Conservation (phyloP, 2,797 vertebrate genomes). For the Takifugu ocellatus region DNA sequence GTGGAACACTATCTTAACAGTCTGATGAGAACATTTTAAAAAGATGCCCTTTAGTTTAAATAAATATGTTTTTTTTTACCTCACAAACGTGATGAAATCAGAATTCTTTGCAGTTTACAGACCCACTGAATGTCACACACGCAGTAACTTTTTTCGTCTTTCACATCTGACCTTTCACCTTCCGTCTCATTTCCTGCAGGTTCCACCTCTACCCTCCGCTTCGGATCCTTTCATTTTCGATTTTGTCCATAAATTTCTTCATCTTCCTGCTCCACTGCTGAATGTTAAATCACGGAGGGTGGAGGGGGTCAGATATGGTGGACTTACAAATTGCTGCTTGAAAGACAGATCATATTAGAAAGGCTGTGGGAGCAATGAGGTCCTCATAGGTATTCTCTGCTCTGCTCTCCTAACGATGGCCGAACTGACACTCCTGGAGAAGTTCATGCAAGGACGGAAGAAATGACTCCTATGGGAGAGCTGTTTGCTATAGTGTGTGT, state of each 20-base stretch:
- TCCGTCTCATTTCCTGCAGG: slow-evolving; percentile 15
- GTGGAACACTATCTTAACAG: no score
- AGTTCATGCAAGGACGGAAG: slow-evolving; percentile 16
- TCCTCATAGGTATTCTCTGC: slow-evolving; percentile 6
- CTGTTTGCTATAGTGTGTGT: no score
- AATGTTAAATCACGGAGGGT: slow-evolving; percentile 29
- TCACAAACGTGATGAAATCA: slow-evolving; percentile 1
- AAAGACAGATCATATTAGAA: slow-evolving; percentile 12
- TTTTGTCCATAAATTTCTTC: slow-evolving; percentile 21
- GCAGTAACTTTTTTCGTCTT: not conserved
- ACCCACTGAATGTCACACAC: no score
- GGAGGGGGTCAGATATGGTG: slow-evolving; percentile 27
- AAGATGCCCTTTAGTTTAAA: no score
- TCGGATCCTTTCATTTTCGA: slow-evolving; percentile 24
- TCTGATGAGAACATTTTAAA: no score
- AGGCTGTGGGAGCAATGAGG: not conserved
- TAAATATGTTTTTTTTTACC: not conserved
- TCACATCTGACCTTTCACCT: slow-evolving; percentile 12
- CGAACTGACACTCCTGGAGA: not conserved
- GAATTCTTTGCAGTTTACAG: no score
- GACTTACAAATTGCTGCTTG: slow-evolving; percentile 24
- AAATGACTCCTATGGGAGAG: slow-evolving; percentile 26
- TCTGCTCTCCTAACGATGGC: not conserved
- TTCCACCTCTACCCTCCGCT: slow-evolving; percentile 8
- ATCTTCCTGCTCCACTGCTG: slow-evolving; percentile 3